Evolutionary conservation across 2,888 invertebrate genomes (phyloP).

Genomic region (Ephialtes manifestator): DNA sequence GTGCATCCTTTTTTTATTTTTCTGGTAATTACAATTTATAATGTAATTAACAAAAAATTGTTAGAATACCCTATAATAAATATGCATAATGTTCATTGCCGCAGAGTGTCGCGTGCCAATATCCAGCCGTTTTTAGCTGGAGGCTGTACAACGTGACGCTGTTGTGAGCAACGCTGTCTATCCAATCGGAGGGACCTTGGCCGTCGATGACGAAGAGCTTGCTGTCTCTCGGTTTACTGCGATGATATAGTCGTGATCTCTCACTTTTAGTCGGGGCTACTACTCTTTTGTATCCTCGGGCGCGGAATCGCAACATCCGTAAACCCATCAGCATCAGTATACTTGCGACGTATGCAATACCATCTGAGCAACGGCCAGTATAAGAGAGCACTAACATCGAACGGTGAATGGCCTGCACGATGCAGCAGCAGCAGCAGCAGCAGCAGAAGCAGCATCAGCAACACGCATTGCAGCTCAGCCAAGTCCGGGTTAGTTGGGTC

Average conservation of each 20-base stretch:
- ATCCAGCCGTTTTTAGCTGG: slow-evolving; percentile 48
- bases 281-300: slow-evolving; percentile 30
- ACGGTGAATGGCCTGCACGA: slow-evolving; percentile 67
- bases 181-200: slow-evolving; percentile 52
- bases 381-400: slow-evolving; percentile 54
- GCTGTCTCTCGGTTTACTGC: slow-evolving; percentile 6
- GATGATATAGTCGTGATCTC: slow-evolving; percentile 48
- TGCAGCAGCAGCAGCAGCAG: slow-evolving; percentile 18
- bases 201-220: slow-evolving; percentile 44
- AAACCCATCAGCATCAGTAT: slow-evolving; percentile 22
- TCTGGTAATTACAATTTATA: too few relatives aligned
- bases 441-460: slow-evolving; percentile 45
- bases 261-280: slow-evolving; percentile 47
- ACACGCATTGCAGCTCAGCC: slow-evolving; percentile 64
- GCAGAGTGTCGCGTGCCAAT: not conserved
- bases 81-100: not conserved
- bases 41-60: too few relatives aligned
- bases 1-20: too few relatives aligned
- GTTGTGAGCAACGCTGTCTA: slow-evolving; percentile 39
- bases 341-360: not conserved
- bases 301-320: slow-evolving; percentile 34
- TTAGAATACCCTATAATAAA: too few relatives aligned
- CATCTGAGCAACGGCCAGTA: not conserved
- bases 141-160: slow-evolving; percentile 31
- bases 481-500: slow-evolving; percentile 70